Base-by-base conservation (phyloP, 1,140 invertebrate genomes). In the Drosophila pandora region DNA sequence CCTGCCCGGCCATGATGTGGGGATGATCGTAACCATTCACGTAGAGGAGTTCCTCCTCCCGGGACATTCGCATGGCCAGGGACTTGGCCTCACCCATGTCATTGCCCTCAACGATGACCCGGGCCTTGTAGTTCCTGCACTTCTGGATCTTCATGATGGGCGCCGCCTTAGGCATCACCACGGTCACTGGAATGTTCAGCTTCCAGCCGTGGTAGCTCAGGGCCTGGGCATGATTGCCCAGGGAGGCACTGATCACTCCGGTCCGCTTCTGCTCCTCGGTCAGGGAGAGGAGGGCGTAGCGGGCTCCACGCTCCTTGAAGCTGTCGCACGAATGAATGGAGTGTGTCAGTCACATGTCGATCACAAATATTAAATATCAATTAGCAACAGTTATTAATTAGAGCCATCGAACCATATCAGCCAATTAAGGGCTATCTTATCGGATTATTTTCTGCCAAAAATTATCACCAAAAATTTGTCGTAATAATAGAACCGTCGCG, bases 111-210 rank as follows among this genome's bases (percentile, higher is more conserved):
- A 98, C 94, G 10, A 98, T 94, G 9, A 99, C 96, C 41, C 94
- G 95, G 1, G 97, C 97, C 12, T 96, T 96, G 85, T 95, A 97
- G 58, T 95, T 95, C 49, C 94, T 93, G 90, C 97, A 99, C 53
- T 95, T 95, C 71, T 97, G 94, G 45, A 99, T 95, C 92, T 99
- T 99, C 97, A 98, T 98, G 43, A 99, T 96, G 0, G 97, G 96
- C 0, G 97, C 97, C 1, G 96, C 94, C 10, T 95, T 94, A 0
- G 98, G 98, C 98, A 99, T 99, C 0, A 99, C 96, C 2, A 99
- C 98, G 0, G 97, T 98, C 0, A 97, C 95, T 0, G 96, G 95
- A 47, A 99, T 96, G 5, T 94, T 93, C 0, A 99, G 93, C 61
- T 94, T 93, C 71, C 95, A 93, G 1, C 97, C 98, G 90, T 99